phyloP scores from a whole-genome alignment of 2,888 invertebrate genomes.

The Drosophila colorata region DNA sequence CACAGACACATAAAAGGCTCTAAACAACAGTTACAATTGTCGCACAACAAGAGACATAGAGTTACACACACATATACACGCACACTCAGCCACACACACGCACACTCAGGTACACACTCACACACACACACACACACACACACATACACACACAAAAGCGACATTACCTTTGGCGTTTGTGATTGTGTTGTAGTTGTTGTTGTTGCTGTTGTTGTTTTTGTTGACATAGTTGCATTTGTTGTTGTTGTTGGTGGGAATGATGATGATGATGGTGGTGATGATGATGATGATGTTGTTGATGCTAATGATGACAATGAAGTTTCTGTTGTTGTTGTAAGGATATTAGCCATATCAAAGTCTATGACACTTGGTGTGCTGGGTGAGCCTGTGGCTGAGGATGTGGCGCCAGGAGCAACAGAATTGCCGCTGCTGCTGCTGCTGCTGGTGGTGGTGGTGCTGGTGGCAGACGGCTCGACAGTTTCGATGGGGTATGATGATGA shows the following conservation, averaged over 20 bases:
- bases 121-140: slow-evolving; percentile 1
- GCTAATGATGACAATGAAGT: slow-evolving; percentile 23
- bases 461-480: slow-evolving; percentile 46
- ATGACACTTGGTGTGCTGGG: slow-evolving; percentile 41
- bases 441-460: slow-evolving; percentile 12
- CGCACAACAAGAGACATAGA: slow-evolving; percentile 48
- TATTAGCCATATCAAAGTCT: slow-evolving; percentile 57
- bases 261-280: slow-evolving; percentile 16
- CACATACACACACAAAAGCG: slow-evolving; percentile 58
- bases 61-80: slow-evolving; percentile 17
- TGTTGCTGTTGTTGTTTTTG: slow-evolving; percentile 54
- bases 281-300: slow-evolving; percentile 25
- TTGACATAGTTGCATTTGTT: slow-evolving; percentile 61
- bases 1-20: slow-evolving; percentile 38
- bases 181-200: slow-evolving; percentile 69
- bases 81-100: slow-evolving; percentile 3
- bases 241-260: slow-evolving; percentile 32
- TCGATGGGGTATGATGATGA: slow-evolving; percentile 43
- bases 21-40: slow-evolving; percentile 61
- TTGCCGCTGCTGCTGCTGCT: slow-evolving; percentile 28
- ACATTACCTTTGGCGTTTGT: slow-evolving; percentile 79
- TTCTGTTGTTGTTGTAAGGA: slow-evolving; percentile 52
- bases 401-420: slow-evolving; percentile 30
- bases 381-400: slow-evolving; percentile 10
- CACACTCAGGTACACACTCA: slow-evolving; percentile 21